Evolutionary conservation across 2,113 vertebrate species (phyloP).

Genomic region (Balaeniceps rex): DNA sequence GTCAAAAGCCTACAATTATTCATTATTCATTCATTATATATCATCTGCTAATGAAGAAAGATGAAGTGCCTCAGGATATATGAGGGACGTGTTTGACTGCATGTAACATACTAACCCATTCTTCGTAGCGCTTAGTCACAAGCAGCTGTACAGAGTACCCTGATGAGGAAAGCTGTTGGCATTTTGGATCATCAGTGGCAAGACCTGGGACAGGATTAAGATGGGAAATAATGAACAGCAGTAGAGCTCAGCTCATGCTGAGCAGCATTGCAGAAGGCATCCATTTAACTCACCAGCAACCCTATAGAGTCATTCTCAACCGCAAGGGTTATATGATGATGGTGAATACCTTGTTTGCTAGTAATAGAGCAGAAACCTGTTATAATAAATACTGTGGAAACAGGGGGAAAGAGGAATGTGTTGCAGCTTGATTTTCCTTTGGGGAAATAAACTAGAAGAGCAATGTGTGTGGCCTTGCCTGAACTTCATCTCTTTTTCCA

Average conservation of each 20-base stretch:
- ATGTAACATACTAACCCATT: not conserved
- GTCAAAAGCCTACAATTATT: not conserved
- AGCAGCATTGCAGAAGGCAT: not conserved
- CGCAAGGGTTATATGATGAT: not conserved
- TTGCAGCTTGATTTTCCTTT: not conserved
- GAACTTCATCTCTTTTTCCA: not conserved
- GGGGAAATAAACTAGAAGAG: not conserved
- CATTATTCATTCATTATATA: not conserved
- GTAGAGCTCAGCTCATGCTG: not conserved
- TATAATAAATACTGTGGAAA: not conserved
- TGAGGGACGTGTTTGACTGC: not conserved
- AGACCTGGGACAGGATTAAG: not conserved
- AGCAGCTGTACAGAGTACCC: not conserved
- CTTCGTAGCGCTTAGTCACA: not conserved
- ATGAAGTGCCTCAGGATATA: not conserved
- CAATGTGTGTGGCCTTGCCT: not conserved
- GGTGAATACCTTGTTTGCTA: not conserved
- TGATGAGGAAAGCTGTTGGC: not conserved
- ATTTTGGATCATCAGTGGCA: not conserved
- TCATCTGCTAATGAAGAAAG: not conserved
- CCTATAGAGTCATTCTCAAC: not conserved
- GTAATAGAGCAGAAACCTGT: not conserved
- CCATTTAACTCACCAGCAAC: not conserved
- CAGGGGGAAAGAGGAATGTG: not conserved
- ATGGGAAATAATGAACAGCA: not conserved